Evolutionary conservation across 2,888 invertebrate species (phyloP), one percentile per base, ranked within the genome.

Genomic region (Eupsilia transversa): DNA sequence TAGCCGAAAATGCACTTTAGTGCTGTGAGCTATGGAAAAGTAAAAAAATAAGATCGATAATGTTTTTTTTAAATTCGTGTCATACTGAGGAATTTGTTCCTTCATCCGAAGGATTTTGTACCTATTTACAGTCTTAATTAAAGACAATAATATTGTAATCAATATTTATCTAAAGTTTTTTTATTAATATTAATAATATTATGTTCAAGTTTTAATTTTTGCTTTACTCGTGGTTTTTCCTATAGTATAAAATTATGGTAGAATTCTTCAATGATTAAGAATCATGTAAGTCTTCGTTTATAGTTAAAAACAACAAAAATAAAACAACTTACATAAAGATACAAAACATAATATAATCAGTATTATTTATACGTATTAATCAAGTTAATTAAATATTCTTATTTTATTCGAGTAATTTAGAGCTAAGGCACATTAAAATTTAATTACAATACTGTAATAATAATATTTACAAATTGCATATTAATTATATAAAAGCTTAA

Each of bases 1-100:
- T 96, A 2, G 91, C 93, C 9, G 93, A 94, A 43, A 95, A 94
- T 76, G 95, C 94, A 0, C 88, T 92, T 43, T 93, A 6, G 87
- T 91, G 2, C 84, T 92, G 73, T 93, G 30, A 14, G 9, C 14
- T 35, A 0, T 33, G 6, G n/a, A 7, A 77, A 41, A 20, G 38
- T 59, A 69, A 74, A 66, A 38, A 14, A 30, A 35, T 60, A 14
- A 59, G 14, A n/a, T n/a, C 4, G 2, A 4, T 20, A 33, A 12
- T 33, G 23, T 35, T 23, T 35, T 56, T 59, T 59, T 60, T 35
- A 7, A 3, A n/a, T n/a, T 60, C 9, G 9, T 35, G 9, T 35
- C 17, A 35, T 17, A 35, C 20, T 14, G 57, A 2, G n/a, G 17
- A 52, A 12, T 35, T 70, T n/a, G 6, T 12, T 30, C 6, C 33